Base-by-base conservation (phyloP, 1,140 invertebrate genomes). In the Phocides pigmalion region DNA sequence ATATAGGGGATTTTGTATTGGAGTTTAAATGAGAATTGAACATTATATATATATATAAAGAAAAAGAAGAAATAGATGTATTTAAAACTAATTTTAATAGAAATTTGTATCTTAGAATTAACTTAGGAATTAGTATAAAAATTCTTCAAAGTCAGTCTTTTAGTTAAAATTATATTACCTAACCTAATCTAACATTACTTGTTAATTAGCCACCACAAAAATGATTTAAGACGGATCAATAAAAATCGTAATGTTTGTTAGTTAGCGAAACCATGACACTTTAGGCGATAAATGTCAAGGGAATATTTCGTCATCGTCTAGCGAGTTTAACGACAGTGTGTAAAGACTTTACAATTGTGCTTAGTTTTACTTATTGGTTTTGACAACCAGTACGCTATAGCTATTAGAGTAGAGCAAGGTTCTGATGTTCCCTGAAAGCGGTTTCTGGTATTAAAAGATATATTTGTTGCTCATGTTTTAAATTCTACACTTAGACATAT, bases 281-380 rank as follows among this genome's bases (percentile, higher is more conserved):
- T 19, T 25, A 2, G 46, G 20, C 46, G 12, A 25, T 19, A 49
- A 49, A 49, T 49, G 46, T 49, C 46, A 49, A 49, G 46, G 46
- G 28, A 25, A 25, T 28, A 4, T 49, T 20, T 49, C 46, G 46
- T 49, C 46, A 49, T 11, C 46, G 20, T 25, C 20, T 49, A 17
- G 22, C 46, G 46, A 14, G n/a, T 25, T 49, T 49, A 49, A 49
- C 46, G 46, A 28, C 35, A 14, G 35, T 14, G 35, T 39, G 35
- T 39, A 39, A 39, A 39, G 1, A 39, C 35, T 14, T 39, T 39
- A 39, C 35, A 14, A 14, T 39, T n/a, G 19, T 1, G 42, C 11
- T 19, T 32, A 32, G n/a, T 11, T 0, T 32, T n/a, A 32, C 28
- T 32, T 32, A 32, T 32, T 32, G 9, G 9, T 32, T 32, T 32